Base-by-base conservation (phyloP, 2,113 vertebrate genomes). In the Guaruba guarouba region DNA sequence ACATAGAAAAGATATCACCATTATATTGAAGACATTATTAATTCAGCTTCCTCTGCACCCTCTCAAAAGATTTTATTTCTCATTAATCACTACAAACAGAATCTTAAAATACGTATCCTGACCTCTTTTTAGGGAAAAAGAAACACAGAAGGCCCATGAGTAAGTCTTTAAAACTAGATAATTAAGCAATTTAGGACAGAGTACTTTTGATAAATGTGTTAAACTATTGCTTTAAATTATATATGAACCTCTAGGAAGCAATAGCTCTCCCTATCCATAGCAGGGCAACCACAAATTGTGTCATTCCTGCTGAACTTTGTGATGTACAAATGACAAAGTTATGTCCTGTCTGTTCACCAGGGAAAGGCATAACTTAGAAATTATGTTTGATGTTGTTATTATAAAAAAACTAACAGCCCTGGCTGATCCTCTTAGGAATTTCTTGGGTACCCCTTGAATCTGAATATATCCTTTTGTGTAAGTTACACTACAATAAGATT, bases 141-240 rank as follows among this genome's bases (percentile, higher is more conserved):
- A 66, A 96, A 31, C 10, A 23, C 7, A 43, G 17, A 18, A 71
- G 9, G 4, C 22, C 52, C 75, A 13, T 43, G 82, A 84, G 64
- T 39, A 63, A 83, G 37, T 61, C 86, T 92, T 94, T 87, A 67
- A 62, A 89, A 61, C 49, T 68, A 75, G 69, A 73, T 39, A 73
- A 55, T 77, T 88, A 83, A 92, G 49, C 5, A 28, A 87, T 70
- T 90, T 71, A 87, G 18, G 52, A 37, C 71, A 90, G 66, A 89
- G 57, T 79, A 18, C 46, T 85, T 96, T 77, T 80, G 89, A 81
- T 64, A 94, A 92, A 54, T 87, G n/a, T 75, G 59, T 71, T 24
- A 28, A 51, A 82, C 6, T 44, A 51, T 74, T 92, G 51, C 75
- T 94, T 91, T 54, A 82, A 87, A 88, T 52, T 80, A 5, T 52